These are phyloP conservation scores for Chaetophractus vellerosus DNA, from an alignment of 2,797 vertebrate genomes.

Conservation along the genomic window DNA sequence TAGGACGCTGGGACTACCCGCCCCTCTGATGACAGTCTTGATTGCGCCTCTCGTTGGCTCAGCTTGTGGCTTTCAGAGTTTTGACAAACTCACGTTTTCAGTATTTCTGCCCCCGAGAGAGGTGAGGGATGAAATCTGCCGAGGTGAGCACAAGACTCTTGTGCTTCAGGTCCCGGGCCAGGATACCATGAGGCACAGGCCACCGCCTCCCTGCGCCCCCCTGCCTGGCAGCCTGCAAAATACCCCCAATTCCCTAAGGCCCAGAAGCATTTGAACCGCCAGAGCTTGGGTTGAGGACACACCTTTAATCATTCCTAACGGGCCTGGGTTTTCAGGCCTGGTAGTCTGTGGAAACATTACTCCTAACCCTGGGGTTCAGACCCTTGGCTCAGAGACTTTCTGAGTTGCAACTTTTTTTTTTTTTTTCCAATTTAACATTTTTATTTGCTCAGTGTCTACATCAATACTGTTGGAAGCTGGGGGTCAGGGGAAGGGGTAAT, in stretches of 20 bases:
- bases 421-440: too few relatives aligned
- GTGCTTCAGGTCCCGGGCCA: background rate
- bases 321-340: background rate
- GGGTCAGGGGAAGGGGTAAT: too few relatives aligned
- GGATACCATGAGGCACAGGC: background rate
- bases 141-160: constrained; percentile 42
- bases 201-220: accelerated
- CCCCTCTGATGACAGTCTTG: constrained; percentile 53
- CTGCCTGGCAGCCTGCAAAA: background rate
- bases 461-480: too few relatives aligned
- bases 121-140: constrained; percentile 38
- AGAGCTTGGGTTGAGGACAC: background rate
- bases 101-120: constrained; percentile 53
- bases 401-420: background rate
- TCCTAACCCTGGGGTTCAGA: background rate
- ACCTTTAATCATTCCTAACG: background rate
- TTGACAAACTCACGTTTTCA: constrained; percentile 73
- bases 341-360: background rate
- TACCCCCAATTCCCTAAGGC: background rate
- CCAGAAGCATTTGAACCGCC: background rate
- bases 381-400: background rate
- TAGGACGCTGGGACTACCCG: constrained; percentile 63
- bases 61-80: constrained; percentile 64
- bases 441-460: too few relatives aligned
- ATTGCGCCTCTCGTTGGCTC: constrained; percentile 67